These are phyloP conservation scores for Mustelus asterias DNA, from an alignment of 2,113 vertebrate species.

Conservation along the genomic window DNA sequence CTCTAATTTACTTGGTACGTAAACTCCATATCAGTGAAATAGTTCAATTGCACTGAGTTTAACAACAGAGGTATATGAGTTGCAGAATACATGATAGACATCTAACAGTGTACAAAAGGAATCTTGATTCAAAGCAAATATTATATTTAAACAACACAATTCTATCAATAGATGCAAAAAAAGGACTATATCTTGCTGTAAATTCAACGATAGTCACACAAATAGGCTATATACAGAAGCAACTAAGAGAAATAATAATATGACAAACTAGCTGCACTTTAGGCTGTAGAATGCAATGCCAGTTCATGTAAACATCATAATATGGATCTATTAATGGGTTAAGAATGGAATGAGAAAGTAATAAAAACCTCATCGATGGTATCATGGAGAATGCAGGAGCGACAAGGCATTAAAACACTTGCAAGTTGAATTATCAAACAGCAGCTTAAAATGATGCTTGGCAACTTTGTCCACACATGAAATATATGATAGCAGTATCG, in stretches of 20 bases:
- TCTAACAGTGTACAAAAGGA: not conserved
- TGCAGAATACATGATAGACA: not conserved
- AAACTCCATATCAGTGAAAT: not conserved
- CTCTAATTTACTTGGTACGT: not conserved
- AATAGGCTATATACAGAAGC: not conserved
- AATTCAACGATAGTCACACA: not conserved
- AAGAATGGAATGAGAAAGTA: not conserved
- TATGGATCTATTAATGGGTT: not conserved
- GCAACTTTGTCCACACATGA: not conserved
- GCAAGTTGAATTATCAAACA: not conserved
- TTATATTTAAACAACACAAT: not conserved
- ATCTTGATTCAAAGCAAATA: not conserved
- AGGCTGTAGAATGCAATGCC: not conserved
- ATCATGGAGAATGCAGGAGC: not conserved
- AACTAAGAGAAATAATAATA: not conserved
- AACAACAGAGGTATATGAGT: conserved; percentile 1
- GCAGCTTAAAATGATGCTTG: not conserved
- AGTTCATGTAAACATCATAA: conserved; percentile 18
- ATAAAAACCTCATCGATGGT: not conserved
- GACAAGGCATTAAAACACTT: not conserved
- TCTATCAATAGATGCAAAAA: not conserved
- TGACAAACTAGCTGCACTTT: conserved; percentile 2
- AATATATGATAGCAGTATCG: not conserved
- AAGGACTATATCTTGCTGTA: not conserved
- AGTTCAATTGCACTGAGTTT: not conserved